Evolutionary conservation across 2,797 vertebrate species (phyloP).

Genomic region (Falco novaeseelandiae): DNA sequence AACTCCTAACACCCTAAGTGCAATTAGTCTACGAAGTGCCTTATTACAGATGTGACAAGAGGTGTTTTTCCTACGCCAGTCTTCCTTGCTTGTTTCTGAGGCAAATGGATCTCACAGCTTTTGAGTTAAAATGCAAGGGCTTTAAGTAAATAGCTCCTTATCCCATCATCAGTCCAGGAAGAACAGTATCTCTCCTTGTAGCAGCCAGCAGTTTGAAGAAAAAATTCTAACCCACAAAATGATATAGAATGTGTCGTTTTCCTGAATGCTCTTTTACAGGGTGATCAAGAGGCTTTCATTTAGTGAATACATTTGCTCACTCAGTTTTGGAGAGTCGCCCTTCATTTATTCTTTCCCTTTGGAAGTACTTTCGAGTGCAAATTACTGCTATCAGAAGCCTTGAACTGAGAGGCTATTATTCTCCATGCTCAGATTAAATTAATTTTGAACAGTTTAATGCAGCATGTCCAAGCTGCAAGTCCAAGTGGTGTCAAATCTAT

Average conservation of each 20-base stretch:
- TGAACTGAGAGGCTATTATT: constrained; percentile 87
- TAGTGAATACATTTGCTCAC: constrained; percentile 79
- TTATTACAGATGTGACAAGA: not conserved
- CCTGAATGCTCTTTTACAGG: constrained; percentile 69
- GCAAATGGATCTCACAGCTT: constrained; percentile 5
- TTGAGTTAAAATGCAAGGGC: constrained; percentile 45
- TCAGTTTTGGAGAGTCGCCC: constrained; percentile 80
- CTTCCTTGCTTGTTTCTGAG: not conserved
- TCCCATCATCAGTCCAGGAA: constrained; percentile 23
- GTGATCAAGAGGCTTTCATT: constrained; percentile 76
- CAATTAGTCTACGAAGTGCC: not conserved
- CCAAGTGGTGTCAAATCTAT: constrained; percentile 86
- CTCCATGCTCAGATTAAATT: constrained; percentile 86
- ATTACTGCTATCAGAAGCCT: constrained; percentile 84
- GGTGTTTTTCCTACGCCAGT: not conserved
- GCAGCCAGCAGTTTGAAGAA: not conserved
- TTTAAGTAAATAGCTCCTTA: constrained; percentile 39
- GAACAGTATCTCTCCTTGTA: constrained; percentile 27
- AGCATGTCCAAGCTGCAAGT: constrained; percentile 83
- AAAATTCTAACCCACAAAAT: constrained; percentile 53
- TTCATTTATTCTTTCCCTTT: constrained; percentile 85
- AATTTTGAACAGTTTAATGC: constrained; percentile 88
- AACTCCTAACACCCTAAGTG: not conserved
- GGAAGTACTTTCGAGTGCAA: constrained; percentile 84
- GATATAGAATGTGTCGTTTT: constrained; percentile 67